These are phyloP conservation scores for Ciconia stormi DNA, from an alignment of 2,113 vertebrate genomes.

Conservation along the genomic window DNA sequence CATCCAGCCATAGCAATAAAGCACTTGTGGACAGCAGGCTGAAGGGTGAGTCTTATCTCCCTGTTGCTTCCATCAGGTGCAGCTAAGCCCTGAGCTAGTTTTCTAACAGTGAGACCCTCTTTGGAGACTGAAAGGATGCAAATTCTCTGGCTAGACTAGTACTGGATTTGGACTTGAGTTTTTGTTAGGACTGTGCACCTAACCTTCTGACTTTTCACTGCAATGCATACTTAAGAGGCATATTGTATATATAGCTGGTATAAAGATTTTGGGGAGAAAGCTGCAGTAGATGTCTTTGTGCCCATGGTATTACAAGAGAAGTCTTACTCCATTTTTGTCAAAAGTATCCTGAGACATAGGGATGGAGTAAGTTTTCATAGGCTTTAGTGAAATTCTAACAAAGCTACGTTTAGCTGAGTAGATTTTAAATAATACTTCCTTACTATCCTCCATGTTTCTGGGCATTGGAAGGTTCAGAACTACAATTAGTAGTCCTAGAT, in stretches of 20 bases:
- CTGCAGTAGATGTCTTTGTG: neutral
- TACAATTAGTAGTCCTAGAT: neutral
- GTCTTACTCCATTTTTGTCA: neutral
- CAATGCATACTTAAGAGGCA: fast-evolving
- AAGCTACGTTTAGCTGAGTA: neutral
- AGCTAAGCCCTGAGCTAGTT: neutral
- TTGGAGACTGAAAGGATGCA: too few relatives aligned
- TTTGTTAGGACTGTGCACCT: neutral
- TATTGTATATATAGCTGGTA: too few relatives aligned
- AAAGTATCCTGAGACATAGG: neutral
- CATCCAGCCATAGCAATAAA: neutral
- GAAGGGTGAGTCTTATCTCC: neutral
- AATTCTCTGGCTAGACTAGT: neutral
- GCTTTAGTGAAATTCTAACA: neutral
- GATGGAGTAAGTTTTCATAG: neutral
- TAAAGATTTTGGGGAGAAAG: neutral
- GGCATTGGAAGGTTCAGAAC: neutral
- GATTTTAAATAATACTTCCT: neutral
- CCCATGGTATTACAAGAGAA: neutral
- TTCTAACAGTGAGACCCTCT: neutral
- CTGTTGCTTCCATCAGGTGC: neutral
- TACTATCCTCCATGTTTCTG: neutral
- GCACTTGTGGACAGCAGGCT: neutral
- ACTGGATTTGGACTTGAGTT: neutral
- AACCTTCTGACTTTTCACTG: neutral